Evolutionary conservation across 2,888 invertebrate genomes (phyloP), one percentile per base, ranked within the genome.

Genomic region (Polylopha cassiicola): DNA sequence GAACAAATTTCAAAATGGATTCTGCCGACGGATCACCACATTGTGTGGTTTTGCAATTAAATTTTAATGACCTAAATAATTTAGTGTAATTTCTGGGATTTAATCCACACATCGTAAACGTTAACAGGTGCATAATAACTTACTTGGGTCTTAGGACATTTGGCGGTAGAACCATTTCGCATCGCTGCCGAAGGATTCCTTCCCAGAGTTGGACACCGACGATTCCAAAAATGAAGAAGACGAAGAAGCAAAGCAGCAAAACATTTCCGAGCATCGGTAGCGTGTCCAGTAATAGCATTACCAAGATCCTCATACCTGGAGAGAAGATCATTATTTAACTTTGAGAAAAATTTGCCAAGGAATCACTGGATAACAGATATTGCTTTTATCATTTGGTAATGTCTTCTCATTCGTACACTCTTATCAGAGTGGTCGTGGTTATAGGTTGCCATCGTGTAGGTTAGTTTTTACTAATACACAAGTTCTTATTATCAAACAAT

Each of bases 181-280:
- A 98, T 42, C 98, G 90, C 75, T 98, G 98, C 51, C 99, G 88
- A 37, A 99, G 87, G 47, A 99, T 95, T 29, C 99, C 99, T 75
- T 99, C 95, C 99, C 99, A 99, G 33, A 99, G 89, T 78, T 99
- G 99, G 22, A 99, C 99, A 10, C 99, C 99, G 58, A 99, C 95
- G 70, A 99, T 99, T 53, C 99, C 99, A 72, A 99, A 99, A 75
- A 99, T 99, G 89, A 99, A 99, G 91, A 99, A 99, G 44, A 99
- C 99, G 88, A 99, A 99, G 89, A 99, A 99, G 85, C 99, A 99
- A 50, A 99, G 88, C 53, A 99, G 89, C 53, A 99, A 87, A 33
- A 99, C 99, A 84, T 99, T 99, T 51, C 99, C 99, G 65, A 99
- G 87, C 99, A 99, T 99, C 7, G 99, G 99, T 53, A 99, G 88